Evolutionary conservation across 2,888 invertebrate species (phyloP), one percentile per base, ranked within the genome.

Genomic region (Muschampia plurimacula): DNA sequence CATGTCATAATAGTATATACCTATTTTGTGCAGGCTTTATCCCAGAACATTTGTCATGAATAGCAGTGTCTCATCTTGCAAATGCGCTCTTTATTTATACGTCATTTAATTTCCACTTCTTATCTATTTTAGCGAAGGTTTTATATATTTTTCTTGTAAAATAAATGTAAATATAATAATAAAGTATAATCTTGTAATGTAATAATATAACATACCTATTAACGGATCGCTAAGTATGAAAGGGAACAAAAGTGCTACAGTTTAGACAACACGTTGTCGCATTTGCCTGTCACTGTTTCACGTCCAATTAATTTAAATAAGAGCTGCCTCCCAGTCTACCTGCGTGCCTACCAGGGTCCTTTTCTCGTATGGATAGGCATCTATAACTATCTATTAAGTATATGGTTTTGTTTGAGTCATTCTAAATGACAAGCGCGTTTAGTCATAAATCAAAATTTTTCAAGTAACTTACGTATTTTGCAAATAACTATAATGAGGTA

Each of bases 291-390:
- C 84, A 85, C 89, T 89, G 89, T 91, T 92, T 90, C 89, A 90
- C 88, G 89, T 90, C 90, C 91, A 92, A 92, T 92, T 92, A 91
- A 92, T 92, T 92, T 92, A 91, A 92, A 92, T 92, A 91, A 92
- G 91, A 89, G 91, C 90, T 82, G 85, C 88, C 87, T 86, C 84
- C 84, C 87, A 85, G 86, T 88, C 89, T 91, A 90, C 91, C 90
- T 91, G 89, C 82, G 84, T 83, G 82, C 67, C 74, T 66, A 62
- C 55, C 67, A 63, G 15, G 55, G 44, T 67, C 72, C 70, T 73
- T 75, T 65, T 74, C 73, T 74, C 60, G 60, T 74, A 69, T 62
- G 72, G 65, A 69, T 70, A 74, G 72, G 72, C 70, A 74, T 66
- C 70, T 67, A 49, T 59, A 65, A 74, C 59, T 57, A 65, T 28